Base-by-base conservation (phyloP, 2,888 invertebrate species). In the Luperina testacea region DNA sequence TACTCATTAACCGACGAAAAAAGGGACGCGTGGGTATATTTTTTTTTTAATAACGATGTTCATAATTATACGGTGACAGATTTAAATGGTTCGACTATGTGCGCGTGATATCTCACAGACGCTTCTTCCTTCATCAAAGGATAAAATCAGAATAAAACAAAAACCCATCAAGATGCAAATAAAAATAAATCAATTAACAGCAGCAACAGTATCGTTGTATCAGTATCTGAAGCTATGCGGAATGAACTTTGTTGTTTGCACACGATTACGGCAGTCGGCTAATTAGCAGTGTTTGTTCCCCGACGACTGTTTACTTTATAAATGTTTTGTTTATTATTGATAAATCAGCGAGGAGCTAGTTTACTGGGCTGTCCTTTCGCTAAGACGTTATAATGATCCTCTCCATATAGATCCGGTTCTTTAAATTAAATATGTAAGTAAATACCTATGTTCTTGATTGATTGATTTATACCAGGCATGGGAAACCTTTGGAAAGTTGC, bases 311-410 rank as follows among this genome's bases (percentile, higher is more conserved):
- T 78, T 89, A 73, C 76, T 75, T 72, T 48, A 72, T 83, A 74
- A 91, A 88, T 93, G 92, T 92, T 93, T 90, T 93, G 92, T 94
- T 94, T 94, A 90, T 91, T 91, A 89, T 83, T 93, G 92, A 93
- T 94, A 93, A 93, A 84, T 91, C 71, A 76, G 73, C 38, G 32
- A 59, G 27, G 17, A 45, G 72, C 53, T 76, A 57, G 65, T 76
- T 53, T 61, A 42, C n/a, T n/a, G 48, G 11, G 38, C 32, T 61
- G 17, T 59, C 6, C 7, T 38, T 59, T 59, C 59, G 17, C n/a
- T n/a, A n/a, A n/a, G 59, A 38, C 20, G 38, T 71, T 38, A n/a
- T 57, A 57, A n/a, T n/a, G 9, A 59, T 71, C n/a, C 17, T 38
- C 17, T 57, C 32, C 17, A 61, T 48, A 48, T 48, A 48, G 15